These are phyloP conservation scores for Chrosomus eos DNA, from an alignment of 2,797 vertebrate species.

Conservation along the genomic window DNA sequence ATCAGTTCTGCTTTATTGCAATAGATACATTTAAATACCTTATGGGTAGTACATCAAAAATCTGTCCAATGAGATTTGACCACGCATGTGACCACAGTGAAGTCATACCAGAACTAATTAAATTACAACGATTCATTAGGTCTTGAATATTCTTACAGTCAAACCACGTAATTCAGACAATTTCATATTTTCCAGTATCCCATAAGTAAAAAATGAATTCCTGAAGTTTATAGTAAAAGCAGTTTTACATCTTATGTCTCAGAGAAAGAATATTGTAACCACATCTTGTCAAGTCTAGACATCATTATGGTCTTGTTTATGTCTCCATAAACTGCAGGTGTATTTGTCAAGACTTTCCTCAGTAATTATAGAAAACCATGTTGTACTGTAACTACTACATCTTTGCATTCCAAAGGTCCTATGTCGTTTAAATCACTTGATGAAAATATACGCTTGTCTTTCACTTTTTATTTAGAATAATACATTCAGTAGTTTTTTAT, in stretches of 20 bases:
- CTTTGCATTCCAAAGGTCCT: not conserved
- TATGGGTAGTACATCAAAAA: not conserved
- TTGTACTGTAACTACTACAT: not conserved
- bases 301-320: slow-evolving; percentile 1
- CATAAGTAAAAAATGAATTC: not conserved
- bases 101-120: not conserved
- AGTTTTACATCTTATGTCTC: not conserved
- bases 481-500: not conserved
- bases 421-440: not conserved
- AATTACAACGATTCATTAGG: not conserved
- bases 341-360: not conserved
- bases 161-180: not conserved
- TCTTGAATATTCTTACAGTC: not conserved
- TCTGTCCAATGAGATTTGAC: not conserved
- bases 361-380: not conserved
- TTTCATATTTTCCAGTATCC: too few relatives aligned
- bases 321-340: not conserved
- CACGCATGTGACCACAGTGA: not conserved
- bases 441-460: not conserved
- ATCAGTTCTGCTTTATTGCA: not conserved
- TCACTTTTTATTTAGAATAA: not conserved
- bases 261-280: too few relatives aligned
- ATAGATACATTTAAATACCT: not conserved
- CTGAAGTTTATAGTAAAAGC: not conserved
- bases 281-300: slow-evolving; percentile 9